A percentile compares a stretch with the other conserved stretches of the same genome.
Evolutionary conservation across 1,140 invertebrate genomes (phyloP).

Genomic region (Heliconius nattereri): DNA sequence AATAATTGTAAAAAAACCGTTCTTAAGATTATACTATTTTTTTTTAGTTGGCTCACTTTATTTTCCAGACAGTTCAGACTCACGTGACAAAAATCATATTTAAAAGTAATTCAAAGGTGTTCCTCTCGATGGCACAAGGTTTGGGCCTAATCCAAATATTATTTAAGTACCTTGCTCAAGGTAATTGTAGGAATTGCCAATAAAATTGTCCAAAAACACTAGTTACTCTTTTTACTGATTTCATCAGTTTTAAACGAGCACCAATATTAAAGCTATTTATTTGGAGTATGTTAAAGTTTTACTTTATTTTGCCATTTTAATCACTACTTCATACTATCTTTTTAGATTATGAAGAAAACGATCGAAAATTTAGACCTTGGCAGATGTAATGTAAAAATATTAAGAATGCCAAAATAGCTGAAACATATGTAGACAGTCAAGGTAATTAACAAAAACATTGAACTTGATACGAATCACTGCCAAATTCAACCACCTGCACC

Average conservation of each 20-base stretch:
- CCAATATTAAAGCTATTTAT: too few relatives aligned
- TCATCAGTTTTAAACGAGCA: too few relatives aligned
- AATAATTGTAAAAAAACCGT: neutral
- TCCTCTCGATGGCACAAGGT: conserved; percentile 19
- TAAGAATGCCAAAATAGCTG: conserved; percentile 8
- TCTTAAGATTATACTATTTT: neutral
- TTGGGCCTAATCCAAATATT: conserved; percentile 65
- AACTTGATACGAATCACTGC: conserved; percentile 59
- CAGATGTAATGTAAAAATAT: conserved; percentile 30
- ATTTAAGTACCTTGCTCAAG: conserved; percentile 48
- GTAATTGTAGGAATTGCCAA: conserved; percentile 36
- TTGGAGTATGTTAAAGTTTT: too few relatives aligned
- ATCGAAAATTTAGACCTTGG: neutral
- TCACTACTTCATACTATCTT: neutral
- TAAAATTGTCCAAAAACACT: neutral
- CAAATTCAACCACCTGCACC: conserved; percentile 38
- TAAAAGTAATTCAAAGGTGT: conserved; percentile 20
- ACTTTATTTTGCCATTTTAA: neutral
- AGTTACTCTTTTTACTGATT: neutral
- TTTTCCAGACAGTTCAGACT: neutral
- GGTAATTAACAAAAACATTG: conserved; percentile 70
- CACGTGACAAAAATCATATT: conserved; percentile 20
- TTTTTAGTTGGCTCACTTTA: neutral
- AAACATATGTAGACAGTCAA: conserved; percentile 14
- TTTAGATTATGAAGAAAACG: neutral